phyloP scores from a whole-genome alignment of 2,888 invertebrate genomes.

The Ferdinandea cuprea region DNA sequence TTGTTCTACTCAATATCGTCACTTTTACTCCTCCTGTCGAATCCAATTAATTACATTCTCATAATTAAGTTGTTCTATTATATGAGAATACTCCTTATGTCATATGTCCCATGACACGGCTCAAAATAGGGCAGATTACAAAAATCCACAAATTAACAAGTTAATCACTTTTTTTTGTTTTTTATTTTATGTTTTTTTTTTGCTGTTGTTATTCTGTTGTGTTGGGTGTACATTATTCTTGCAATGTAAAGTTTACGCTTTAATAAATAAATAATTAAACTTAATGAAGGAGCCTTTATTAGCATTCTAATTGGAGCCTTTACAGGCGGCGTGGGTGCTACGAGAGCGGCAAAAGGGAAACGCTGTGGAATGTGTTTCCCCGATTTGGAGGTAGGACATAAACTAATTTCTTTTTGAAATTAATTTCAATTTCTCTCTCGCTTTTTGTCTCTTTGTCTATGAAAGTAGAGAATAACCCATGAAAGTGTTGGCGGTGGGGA shows the following conservation, averaged over 20 bases:
- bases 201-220: conserved; percentile 6
- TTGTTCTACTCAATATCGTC: conserved; percentile 23
- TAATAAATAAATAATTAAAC: conserved; percentile 63
- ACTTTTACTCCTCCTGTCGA: conserved; percentile 21
- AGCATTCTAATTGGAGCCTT: conserved; percentile 43
- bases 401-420: conserved; percentile 12
- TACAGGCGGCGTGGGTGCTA: background rate
- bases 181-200: no score
- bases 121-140: conserved; percentile 53
- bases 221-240: conserved; percentile 10
- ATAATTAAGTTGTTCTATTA: conserved; percentile 55
- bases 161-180: conserved; percentile 54
- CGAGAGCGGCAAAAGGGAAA: background rate
- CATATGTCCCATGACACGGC: conserved; percentile 31
- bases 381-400: conserved; percentile 1
- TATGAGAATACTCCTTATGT: conserved; percentile 40
- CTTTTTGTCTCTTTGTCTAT: background rate
- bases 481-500: background rate
- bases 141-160: conserved; percentile 65
- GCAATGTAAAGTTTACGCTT: conserved; percentile 50
- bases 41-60: conserved; percentile 60
- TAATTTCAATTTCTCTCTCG: conserved; percentile 12
- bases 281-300: conserved; percentile 50
- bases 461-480: background rate
- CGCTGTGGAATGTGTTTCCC: background rate